phyloP scores from a whole-genome alignment of 23 tunicate species.

The Aplidium turbinatum region DNA sequence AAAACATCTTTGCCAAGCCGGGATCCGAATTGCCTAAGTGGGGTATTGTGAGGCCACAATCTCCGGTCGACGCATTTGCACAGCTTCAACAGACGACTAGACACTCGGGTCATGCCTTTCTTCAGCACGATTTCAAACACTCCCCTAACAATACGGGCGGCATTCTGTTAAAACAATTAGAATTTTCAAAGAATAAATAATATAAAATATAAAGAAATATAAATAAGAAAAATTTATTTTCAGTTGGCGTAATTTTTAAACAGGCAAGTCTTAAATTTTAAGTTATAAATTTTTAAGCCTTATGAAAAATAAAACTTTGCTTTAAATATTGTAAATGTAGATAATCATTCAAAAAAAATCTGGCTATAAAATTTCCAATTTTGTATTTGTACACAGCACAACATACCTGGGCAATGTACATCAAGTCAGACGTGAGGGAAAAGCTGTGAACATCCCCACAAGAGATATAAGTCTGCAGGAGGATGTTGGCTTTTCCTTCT shows the following conservation, averaged over 20 bases:
- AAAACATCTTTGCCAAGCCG: conserved; percentile 57
- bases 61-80: conserved; percentile 89
- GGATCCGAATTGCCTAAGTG: conserved; percentile 83
- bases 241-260: too few relatives aligned
- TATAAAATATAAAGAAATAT: too few relatives aligned
- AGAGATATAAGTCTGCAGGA: conserved; percentile 89
- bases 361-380: too few relatives aligned
- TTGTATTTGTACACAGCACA: too few relatives aligned
- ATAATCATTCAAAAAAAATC: too few relatives aligned
- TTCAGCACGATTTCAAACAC: conserved; percentile 91
- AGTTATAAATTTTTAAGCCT: too few relatives aligned
- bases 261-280: too few relatives aligned
- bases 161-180: conserved; percentile 80
- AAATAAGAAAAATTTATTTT: too few relatives aligned
- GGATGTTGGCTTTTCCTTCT: conserved; percentile 94
- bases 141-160: conserved; percentile 94
- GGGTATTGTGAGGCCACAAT: conserved; percentile 81
- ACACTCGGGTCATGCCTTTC: conserved; percentile 62
- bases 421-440: conserved; percentile 86
- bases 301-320: too few relatives aligned
- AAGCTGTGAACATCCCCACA: conserved; percentile 72
- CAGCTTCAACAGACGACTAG: conserved; percentile 77
- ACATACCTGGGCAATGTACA: conserved; percentile 91
- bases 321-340: too few relatives aligned
- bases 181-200: too few relatives aligned